A percentile compares a stretch with the other conserved stretches of the same genome.
Evolutionary conservation across 2,113 vertebrate species (phyloP).

Genomic region (Hoplias malabaricus): DNA sequence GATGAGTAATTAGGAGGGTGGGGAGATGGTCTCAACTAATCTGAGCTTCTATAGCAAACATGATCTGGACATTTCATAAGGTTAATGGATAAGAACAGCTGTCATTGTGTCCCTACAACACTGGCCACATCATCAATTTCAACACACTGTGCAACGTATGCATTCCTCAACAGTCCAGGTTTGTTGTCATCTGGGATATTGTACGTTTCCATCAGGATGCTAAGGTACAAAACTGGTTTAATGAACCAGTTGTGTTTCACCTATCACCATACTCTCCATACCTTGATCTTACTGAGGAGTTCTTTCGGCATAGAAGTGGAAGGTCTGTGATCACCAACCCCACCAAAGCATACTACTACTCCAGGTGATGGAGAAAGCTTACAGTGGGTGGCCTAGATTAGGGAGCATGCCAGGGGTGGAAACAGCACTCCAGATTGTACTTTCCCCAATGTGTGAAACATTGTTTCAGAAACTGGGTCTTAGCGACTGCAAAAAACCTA

Average conservation of each 20-base stretch:
- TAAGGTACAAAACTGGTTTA: neutral
- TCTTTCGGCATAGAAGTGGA: neutral
- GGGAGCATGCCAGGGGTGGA: neutral
- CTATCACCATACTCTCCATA: neutral
- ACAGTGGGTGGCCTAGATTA: neutral
- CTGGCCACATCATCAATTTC: too few species aligned
- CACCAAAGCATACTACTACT: neutral
- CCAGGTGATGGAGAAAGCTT: neutral
- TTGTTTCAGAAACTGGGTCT: neutral
- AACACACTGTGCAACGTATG: too few species aligned
- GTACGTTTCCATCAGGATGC: too few species aligned
- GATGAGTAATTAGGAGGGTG: neutral
- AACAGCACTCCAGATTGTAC: neutral
- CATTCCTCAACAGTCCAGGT: too few species aligned
- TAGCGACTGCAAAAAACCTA: too few species aligned
- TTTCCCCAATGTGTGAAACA: neutral
- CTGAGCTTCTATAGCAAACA: too few species aligned
- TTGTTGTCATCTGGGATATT: too few species aligned
- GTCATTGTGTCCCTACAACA: neutral
- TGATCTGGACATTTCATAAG: too few species aligned
- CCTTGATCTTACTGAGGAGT: neutral
- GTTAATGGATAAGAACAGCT: neutral
- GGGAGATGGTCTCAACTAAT: neutral
- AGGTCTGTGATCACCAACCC: neutral
- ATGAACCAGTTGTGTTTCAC: neutral